Evolutionary conservation across 2,113 vertebrate species (phyloP).

Genomic region (Cebidichthys violaceus): DNA sequence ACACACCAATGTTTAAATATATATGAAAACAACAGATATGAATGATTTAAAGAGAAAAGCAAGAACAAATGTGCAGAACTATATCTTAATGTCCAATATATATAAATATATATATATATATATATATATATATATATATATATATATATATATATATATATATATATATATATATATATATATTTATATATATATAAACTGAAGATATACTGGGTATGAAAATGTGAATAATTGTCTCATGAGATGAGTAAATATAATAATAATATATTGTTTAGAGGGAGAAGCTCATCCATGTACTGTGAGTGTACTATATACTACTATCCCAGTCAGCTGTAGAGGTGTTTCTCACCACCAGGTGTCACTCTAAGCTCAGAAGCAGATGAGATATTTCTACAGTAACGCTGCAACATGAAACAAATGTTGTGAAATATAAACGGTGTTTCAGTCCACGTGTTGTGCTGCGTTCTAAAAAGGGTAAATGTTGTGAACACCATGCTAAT

Average conservation of each 20-base stretch:
- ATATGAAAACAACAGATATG: background rate
- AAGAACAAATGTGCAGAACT: background rate
- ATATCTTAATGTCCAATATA: background rate
- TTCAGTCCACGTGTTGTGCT: too few relatives aligned
- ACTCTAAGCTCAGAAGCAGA: constrained; percentile 21
- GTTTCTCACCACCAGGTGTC: constrained; percentile 60
- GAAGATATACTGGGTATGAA: background rate
- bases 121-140: background rate
- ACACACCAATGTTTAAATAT: too few relatives aligned
- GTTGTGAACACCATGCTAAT: too few relatives aligned
- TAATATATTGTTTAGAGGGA: background rate
- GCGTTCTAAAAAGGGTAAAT: too few relatives aligned
- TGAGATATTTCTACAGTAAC: background rate
- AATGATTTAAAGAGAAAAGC: background rate
- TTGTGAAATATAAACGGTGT: too few relatives aligned
- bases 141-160: background rate
- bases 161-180: background rate
- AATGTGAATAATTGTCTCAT: background rate
- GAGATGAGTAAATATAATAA: background rate
- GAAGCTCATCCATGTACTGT: too few relatives aligned
- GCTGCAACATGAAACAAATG: background rate
- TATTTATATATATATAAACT: background rate
- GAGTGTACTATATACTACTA: too few relatives aligned
- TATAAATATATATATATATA: background rate
- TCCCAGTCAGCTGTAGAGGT: too few relatives aligned